phyloP scores from a whole-genome alignment of 92 coral and sea anemone genomes.

The Parazoanthus swiftii region DNA sequence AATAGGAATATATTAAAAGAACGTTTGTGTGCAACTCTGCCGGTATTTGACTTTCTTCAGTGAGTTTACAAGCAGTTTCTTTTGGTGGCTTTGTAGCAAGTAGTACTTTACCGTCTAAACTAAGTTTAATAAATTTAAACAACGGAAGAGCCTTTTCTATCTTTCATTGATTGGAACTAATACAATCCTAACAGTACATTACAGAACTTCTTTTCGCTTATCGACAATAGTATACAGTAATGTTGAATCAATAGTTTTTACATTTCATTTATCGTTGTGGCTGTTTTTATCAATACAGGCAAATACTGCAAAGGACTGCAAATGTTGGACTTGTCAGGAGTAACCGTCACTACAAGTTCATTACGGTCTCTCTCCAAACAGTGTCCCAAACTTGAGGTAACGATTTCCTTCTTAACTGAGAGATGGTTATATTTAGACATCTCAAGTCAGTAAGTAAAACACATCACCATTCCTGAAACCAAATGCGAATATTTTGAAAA shows the following conservation, averaged over 20 bases:
- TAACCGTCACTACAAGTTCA: slow-evolving; percentile 77
- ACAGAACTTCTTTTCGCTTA: too few relatives aligned
- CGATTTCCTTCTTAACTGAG: neutral
- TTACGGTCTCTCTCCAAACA: slow-evolving; percentile 68
- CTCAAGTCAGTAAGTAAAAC: too few relatives aligned
- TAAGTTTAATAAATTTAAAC: too few relatives aligned
- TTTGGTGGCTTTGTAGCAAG: too few relatives aligned
- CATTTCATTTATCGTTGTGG: neutral
- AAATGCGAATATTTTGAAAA: too few relatives aligned
- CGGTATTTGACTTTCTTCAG: too few relatives aligned
- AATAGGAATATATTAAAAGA: too few relatives aligned
- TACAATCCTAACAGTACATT: neutral
- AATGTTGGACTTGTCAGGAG: slow-evolving; percentile 76
- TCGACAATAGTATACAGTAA: too few relatives aligned
- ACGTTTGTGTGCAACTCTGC: too few relatives aligned
- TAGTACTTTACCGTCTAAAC: neutral
- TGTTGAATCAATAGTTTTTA: neutral
- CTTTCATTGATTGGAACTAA: neutral
- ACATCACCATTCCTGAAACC: too few relatives aligned
- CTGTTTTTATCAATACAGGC: slow-evolving; percentile 41
- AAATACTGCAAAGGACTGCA: slow-evolving; percentile 74
- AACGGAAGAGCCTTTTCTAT: neutral
- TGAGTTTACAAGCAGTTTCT: too few relatives aligned
- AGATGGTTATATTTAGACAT: too few relatives aligned
- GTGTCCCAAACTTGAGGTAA: slow-evolving; percentile 80